phyloP scores from a whole-genome alignment of 2,797 vertebrate species.

The Echeneis naucrates region DNA sequence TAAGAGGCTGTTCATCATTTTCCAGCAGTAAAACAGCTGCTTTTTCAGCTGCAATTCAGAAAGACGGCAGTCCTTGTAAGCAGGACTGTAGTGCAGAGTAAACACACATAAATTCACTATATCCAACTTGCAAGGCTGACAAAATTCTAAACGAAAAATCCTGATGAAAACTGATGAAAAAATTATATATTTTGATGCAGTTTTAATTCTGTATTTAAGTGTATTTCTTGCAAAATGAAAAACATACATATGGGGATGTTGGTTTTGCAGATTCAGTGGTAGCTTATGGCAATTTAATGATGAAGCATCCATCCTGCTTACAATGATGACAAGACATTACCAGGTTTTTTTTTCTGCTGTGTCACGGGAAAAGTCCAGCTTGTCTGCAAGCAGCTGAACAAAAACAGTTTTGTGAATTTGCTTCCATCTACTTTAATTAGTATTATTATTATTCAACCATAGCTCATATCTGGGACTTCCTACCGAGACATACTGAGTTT shows the following conservation, averaged over 20 bases:
- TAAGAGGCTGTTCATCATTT: slow-evolving; percentile 59
- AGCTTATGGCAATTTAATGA: slow-evolving; percentile 10
- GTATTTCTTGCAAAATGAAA: not conserved
- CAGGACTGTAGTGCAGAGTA: not conserved
- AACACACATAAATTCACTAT: slow-evolving; percentile 28
- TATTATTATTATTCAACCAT: not conserved
- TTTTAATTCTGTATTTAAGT: not conserved
- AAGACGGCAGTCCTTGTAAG: slow-evolving; percentile 26
- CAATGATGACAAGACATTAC: not conserved
- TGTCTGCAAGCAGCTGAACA: not conserved
- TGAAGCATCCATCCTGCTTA: slow-evolving; percentile 1
- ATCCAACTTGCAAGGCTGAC: slow-evolving; percentile 12
- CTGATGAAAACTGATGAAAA: not conserved
- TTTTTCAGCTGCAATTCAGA: slow-evolving; percentile 52
- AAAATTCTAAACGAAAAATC: slow-evolving; percentile 17
- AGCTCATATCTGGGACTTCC: not conserved
- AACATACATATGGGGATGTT: not conserved
- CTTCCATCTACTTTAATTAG: not conserved
- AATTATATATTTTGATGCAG: slow-evolving; percentile 1
- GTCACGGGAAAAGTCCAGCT: not conserved
- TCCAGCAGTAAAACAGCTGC: slow-evolving; percentile 13
- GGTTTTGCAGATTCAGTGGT: slow-evolving; percentile 2
- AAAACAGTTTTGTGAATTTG: not conserved
- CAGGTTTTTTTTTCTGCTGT: not conserved
- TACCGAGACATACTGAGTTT: not conserved